Evolutionary conservation across 1,140 invertebrate species (phyloP).

Genomic region (Patella vulgata): DNA sequence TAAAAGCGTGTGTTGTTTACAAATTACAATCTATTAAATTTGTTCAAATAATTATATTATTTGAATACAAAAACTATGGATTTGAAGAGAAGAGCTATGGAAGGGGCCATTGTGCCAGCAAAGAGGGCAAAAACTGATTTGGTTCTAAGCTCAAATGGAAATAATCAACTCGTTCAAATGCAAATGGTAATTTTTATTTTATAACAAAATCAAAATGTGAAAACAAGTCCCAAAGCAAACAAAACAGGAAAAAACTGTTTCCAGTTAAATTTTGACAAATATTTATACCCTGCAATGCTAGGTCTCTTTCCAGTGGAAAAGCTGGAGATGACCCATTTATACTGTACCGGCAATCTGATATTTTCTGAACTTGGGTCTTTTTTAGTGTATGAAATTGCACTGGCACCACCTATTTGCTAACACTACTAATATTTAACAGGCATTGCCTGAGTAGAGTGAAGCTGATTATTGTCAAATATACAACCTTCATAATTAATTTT

Average conservation of each 20-base stretch:
- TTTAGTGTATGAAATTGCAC: too few species aligned
- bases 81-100: slow-evolving; percentile 65
- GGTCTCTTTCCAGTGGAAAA: too few species aligned
- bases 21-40: too few species aligned
- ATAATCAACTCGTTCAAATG: slow-evolving; percentile 36
- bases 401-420: too few species aligned
- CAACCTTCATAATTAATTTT: too few species aligned
- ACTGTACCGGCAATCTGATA: too few species aligned
- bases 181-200: slow-evolving; percentile 43
- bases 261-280: background rate
- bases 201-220: background rate
- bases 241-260: background rate
- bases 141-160: slow-evolving; percentile 64
- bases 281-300: background rate
- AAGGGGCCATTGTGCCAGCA: slow-evolving; percentile 76
- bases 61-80: slow-evolving; percentile 43
- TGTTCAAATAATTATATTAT: too few species aligned
- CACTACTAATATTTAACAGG: too few species aligned
- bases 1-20: too few species aligned
- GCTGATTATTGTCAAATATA: too few species aligned
- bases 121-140: slow-evolving; percentile 79
- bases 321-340: background rate
- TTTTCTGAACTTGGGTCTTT: too few species aligned
- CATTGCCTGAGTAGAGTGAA: too few species aligned
- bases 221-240: background rate